Conservation (phyloP, 1,140 invertebrate species). For the Zaprionus africanus region DNA sequence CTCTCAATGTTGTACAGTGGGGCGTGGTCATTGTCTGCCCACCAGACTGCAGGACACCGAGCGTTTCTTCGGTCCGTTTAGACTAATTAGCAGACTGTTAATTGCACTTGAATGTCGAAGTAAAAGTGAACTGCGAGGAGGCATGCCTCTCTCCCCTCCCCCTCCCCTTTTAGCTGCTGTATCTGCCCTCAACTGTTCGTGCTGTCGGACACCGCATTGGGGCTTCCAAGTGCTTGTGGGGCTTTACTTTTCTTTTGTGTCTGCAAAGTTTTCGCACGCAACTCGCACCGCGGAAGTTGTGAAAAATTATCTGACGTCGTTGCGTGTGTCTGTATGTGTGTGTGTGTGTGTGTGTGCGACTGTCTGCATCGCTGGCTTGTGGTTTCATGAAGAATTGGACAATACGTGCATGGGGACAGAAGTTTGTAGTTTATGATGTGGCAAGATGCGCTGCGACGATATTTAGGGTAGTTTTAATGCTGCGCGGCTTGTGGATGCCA, state of each 20-base stretch:
- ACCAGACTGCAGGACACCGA: constrained; percentile 14
- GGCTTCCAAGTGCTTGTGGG: constrained; percentile 26
- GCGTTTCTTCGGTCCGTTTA: constrained; percentile 50
- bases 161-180: not conserved
- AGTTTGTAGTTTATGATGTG: constrained; percentile 26
- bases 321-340: not conserved
- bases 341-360: constrained; percentile 9
- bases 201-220: not conserved
- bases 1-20: constrained; percentile 17
- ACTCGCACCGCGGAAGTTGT: constrained; percentile 47
- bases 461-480: constrained; percentile 13
- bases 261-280: constrained; percentile 63
- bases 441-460: not conserved
- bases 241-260: constrained; percentile 20
- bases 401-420: constrained; percentile 3
- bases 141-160: not conserved
- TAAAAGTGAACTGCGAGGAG: constrained; percentile 43
- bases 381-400: constrained; percentile 6
- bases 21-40: constrained; percentile 17
- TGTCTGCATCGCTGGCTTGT: constrained; percentile 17
- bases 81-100: constrained; percentile 77
- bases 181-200: not conserved
- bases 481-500: not conserved
- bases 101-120: constrained; percentile 73
- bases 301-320: constrained; percentile 59